Conservation (phyloP, 2,888 invertebrate species). For the Cheilosia urbana region DNA sequence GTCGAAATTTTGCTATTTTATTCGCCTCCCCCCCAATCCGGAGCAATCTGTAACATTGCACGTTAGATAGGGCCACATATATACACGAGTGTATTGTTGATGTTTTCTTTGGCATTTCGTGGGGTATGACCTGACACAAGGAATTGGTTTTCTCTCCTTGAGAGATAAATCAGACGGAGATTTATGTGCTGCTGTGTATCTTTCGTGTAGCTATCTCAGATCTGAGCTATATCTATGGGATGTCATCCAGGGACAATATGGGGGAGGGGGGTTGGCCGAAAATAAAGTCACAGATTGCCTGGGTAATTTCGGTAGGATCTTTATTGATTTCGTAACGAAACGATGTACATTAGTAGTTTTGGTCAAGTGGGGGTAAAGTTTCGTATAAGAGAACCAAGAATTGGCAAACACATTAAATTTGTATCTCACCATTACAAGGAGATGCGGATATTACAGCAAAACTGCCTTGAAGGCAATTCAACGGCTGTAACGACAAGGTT, state of each 20-base stretch:
- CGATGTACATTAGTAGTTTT: conserved; percentile 31
- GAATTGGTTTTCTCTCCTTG: conserved; percentile 74
- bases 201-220: conserved; percentile 67
- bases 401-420: conserved; percentile 11
- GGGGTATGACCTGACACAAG: conserved; percentile 56
- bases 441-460: not conserved
- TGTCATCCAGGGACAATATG: not conserved
- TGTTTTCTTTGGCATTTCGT: conserved; percentile 62
- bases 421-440: not conserved
- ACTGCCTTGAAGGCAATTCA: not conserved
- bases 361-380: conserved; percentile 22
- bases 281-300: conserved; percentile 51
- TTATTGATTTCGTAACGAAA: conserved; percentile 53
- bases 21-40: not conserved
- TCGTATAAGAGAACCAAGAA: not conserved
- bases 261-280: conserved; percentile 18
- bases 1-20: conserved; percentile 49
- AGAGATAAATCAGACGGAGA: conserved; percentile 76
- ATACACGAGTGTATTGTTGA: conserved; percentile 65
- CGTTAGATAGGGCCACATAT: conserved; percentile 50
- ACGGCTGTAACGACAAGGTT: not conserved
- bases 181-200: conserved; percentile 76
- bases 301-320: conserved; percentile 47
- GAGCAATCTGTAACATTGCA: conserved; percentile 56
- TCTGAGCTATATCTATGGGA: conserved; percentile 65